phyloP scores from a whole-genome alignment of 35 echinoderm and acorn worm species.

The Heliocidaris erythrogramma region DNA sequence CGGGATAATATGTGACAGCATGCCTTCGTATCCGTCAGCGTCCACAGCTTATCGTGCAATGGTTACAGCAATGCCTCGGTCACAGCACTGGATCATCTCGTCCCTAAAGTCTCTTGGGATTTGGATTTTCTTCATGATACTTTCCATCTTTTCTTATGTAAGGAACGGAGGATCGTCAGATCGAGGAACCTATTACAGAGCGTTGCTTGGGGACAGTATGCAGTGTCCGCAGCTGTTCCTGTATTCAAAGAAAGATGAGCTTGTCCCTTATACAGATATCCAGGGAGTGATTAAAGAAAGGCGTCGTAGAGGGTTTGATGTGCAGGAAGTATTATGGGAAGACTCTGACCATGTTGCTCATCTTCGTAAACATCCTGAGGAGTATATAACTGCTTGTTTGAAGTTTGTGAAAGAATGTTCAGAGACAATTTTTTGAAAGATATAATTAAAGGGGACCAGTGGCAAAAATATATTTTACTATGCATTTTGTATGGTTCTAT shows the following conservation, averaged over 20 bases:
- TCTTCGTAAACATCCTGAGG: constrained; percentile 62
- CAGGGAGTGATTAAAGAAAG: constrained; percentile 68
- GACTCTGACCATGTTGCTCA: constrained; percentile 78
- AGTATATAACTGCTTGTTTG: constrained; percentile 68
- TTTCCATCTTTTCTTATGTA: neutral
- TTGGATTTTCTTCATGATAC: constrained; percentile 29
- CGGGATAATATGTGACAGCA: constrained; percentile 83
- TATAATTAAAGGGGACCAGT: neutral
- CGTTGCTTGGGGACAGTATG: neutral
- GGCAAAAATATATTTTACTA: too few relatives aligned
- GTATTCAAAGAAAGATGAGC: constrained; percentile 77
- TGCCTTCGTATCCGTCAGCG: constrained; percentile 49
- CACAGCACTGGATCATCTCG: constrained; percentile 24
- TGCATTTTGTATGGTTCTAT: too few relatives aligned
- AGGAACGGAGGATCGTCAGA: neutral
- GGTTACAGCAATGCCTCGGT: constrained; percentile 17
- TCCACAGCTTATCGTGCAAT: constrained; percentile 52
- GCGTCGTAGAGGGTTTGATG: constrained; percentile 53
- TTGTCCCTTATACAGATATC: constrained; percentile 59
- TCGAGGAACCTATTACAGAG: neutral
- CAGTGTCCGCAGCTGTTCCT: constrained; percentile 74
- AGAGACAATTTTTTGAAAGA: neutral
- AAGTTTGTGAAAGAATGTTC: constrained; percentile 73
- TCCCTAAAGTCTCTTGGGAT: constrained; percentile 32
- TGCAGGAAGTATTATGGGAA: constrained; percentile 76